Percentiles rank a stretch among this genome's conserved stretches.
phyloP scores from a whole-genome alignment of 2,113 vertebrate species.

The Leptobrachium leishanense region DNA sequence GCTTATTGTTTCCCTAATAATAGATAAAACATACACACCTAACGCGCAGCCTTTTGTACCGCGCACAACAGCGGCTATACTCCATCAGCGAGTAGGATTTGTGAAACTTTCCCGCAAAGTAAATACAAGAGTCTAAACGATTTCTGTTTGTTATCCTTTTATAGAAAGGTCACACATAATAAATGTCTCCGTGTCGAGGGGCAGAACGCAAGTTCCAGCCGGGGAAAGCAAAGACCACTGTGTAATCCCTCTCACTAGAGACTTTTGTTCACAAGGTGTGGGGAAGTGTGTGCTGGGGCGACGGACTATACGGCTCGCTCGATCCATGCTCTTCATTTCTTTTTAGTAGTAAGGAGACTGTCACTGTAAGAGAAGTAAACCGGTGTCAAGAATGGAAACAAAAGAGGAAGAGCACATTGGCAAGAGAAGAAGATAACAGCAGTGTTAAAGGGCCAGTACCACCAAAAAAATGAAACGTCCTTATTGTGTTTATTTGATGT shows the following conservation, averaged over 20 bases:
- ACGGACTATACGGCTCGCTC: background rate
- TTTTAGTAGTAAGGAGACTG: conserved; percentile 65
- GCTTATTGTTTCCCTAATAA: too few species aligned
- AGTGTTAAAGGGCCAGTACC: too few species aligned
- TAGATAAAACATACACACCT: too few species aligned
- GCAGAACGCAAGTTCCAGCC: background rate
- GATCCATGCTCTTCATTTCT: conserved; percentile 65
- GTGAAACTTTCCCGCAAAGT: too few species aligned
- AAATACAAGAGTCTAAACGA: background rate
- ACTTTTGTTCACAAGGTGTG: background rate
- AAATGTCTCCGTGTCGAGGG: background rate
- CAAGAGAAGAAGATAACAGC: too few species aligned
- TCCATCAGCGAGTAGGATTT: too few species aligned
- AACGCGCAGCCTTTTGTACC: too few species aligned
- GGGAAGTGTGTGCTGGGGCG: background rate
- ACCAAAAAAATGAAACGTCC: too few species aligned
- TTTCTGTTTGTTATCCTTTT: conserved; percentile 2
- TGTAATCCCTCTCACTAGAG: background rate
- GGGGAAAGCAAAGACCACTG: background rate
- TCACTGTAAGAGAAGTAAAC: conserved; percentile 59
- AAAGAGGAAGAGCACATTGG: background rate
- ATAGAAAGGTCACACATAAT: conserved; percentile 11
- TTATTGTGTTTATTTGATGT: too few species aligned
- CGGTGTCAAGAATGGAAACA: background rate
- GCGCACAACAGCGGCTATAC: too few species aligned